These are phyloP conservation scores for Thunnus albacares DNA, from an alignment of 2,797 vertebrate genomes.

Conservation along the genomic window DNA sequence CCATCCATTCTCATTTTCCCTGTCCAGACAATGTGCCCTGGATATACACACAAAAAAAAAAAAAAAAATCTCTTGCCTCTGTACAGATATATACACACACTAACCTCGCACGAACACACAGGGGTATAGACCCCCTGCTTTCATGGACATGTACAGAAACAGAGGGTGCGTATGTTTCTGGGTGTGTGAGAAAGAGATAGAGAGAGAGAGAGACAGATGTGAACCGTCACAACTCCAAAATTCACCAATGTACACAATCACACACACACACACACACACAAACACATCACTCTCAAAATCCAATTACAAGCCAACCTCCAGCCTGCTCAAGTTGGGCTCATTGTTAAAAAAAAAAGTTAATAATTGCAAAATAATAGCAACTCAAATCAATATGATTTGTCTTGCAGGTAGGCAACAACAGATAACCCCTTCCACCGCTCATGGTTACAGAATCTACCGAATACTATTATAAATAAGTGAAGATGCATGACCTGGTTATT, in stretches of 20 bases:
- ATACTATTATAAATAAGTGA: too few relatives aligned
- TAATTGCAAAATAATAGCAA: slow-evolving; percentile 63
- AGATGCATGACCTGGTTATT: background rate
- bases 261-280: slow-evolving; percentile 46
- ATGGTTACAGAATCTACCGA: too few relatives aligned
- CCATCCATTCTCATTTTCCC: slow-evolving; percentile 84
- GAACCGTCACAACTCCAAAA: slow-evolving; percentile 67
- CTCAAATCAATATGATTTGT: slow-evolving; percentile 41
- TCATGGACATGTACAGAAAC: slow-evolving; percentile 27
- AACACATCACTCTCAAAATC: slow-evolving; percentile 72
- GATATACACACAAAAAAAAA: slow-evolving; percentile 65
- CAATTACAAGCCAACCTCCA: slow-evolving; percentile 69
- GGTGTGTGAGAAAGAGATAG: slow-evolving; percentile 41
- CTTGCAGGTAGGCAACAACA: slow-evolving; percentile 15
- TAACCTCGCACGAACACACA: slow-evolving; percentile 15
- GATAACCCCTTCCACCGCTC: slow-evolving; percentile 1
- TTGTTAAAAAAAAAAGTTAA: slow-evolving; percentile 60
- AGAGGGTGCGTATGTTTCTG: slow-evolving; percentile 11
- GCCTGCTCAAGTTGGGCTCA: slow-evolving; percentile 51
- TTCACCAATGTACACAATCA: slow-evolving; percentile 59
- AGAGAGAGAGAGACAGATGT: slow-evolving; percentile 66
- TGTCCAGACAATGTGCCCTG: slow-evolving; percentile 81
- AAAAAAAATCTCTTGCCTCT: slow-evolving; percentile 50
- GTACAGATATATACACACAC: slow-evolving; percentile 48
- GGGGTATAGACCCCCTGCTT: slow-evolving; percentile 22